Evolutionary conservation across 2,888 invertebrate species (phyloP).

Genomic region (Sphaerophoria taeniata): DNA sequence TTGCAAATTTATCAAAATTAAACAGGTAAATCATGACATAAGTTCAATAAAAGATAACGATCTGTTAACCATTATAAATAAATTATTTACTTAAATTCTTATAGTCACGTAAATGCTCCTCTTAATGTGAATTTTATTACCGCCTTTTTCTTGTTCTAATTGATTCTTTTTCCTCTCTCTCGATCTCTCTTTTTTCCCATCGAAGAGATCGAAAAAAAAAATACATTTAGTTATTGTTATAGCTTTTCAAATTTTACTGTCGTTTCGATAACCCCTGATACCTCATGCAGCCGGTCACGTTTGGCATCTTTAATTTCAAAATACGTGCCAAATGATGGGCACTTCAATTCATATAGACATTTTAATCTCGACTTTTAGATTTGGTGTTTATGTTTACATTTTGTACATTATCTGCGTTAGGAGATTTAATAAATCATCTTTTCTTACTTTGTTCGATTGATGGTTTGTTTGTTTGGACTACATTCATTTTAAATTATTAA

Average conservation of each 20-base stretch:
- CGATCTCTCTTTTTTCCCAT: neutral
- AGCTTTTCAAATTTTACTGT: constrained; percentile 16
- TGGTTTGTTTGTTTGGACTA: too few relatives aligned
- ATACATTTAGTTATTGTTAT: constrained; percentile 20
- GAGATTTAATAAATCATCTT: too few relatives aligned
- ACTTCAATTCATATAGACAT: neutral
- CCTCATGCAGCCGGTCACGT: constrained; percentile 27
- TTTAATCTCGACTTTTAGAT: neutral
- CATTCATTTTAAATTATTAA: too few relatives aligned
- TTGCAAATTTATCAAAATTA: too few relatives aligned
- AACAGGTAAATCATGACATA: neutral
- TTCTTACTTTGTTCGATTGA: too few relatives aligned
- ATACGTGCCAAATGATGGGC: constrained; percentile 10
- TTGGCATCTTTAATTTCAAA: constrained; percentile 37
- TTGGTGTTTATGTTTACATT: neutral
- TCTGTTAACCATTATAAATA: neutral
- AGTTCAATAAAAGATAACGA: neutral
- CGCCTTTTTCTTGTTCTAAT: constrained; percentile 1
- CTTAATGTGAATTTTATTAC: constrained; percentile 21
- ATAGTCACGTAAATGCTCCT: constrained; percentile 29
- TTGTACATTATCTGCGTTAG: too few relatives aligned
- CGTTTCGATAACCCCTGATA: constrained; percentile 39
- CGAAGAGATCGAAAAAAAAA: neutral
- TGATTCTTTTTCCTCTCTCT: neutral
- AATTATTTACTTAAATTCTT: neutral